These are phyloP conservation scores for Pteria penguin DNA, from an alignment of 2,888 invertebrate genomes.

Conservation along the genomic window DNA sequence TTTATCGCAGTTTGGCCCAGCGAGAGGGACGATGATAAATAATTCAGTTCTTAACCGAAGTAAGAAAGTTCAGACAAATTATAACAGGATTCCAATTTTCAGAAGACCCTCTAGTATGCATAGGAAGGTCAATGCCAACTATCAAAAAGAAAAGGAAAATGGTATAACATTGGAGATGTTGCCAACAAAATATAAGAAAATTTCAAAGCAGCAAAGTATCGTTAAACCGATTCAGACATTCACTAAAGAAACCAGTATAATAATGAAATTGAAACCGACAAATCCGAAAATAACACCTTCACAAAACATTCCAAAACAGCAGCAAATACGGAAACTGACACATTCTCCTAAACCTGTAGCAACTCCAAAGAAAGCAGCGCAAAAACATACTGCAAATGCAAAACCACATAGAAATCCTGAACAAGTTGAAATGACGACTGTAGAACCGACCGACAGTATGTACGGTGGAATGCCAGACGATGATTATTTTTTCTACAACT, in stretches of 20 bases:
- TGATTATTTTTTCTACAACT: not conserved
- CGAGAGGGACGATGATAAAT: not conserved
- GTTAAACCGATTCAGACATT: not conserved
- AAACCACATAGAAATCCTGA: no score
- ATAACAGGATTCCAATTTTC: not conserved
- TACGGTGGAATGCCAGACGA: not conserved
- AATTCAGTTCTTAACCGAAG: no score
- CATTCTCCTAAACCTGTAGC: not conserved
- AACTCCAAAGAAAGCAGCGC: not conserved
- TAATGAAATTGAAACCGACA: no score
- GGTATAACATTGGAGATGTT: no score
- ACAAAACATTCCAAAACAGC: not conserved
- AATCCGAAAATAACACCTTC: not conserved
- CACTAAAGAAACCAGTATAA: no score
- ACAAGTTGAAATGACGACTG: not conserved
- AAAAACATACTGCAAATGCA: no score
- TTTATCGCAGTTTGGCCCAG: not conserved
- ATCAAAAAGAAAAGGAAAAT: no score
- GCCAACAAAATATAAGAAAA: no score
- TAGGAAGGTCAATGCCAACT: no score
- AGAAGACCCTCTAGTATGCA: no score
- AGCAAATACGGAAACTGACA: no score
- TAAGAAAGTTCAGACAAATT: not conserved
- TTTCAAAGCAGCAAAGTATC: not conserved
- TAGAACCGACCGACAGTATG: not conserved